Evolutionary conservation across 2,797 vertebrate species (phyloP), one percentile per base, ranked within the genome.

Genomic region (Esox masquinongy): DNA sequence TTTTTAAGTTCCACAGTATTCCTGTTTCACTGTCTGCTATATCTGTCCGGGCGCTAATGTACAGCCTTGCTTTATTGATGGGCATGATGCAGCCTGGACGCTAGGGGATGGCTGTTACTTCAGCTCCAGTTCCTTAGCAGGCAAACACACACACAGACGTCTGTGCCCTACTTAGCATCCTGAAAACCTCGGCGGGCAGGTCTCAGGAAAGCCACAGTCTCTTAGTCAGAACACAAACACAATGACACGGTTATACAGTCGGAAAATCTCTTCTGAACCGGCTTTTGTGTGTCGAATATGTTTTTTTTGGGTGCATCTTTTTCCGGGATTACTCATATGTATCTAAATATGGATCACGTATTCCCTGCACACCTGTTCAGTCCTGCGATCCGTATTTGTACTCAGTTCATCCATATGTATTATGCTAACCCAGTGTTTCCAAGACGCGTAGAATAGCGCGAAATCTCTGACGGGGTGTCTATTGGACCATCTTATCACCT

Each of bases 1-100:
- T 43, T 5, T 61, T 26, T 17, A 24, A 49, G 19, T 26, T 3
- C 17, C 36, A 19, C 11, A n/a, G n/a, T 16, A 29, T 50, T 50
- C 15, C 66, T 71, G 7, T 11, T 12, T 72, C 59, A 49, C 70
- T 9, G 59, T 83, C 70, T 78, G 14, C 51, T n/a, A 53, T 79
- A 16, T 39, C 53, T 19, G 51, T n/a, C 70, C 50, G 6, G 3
- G 68, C 39, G 24, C 68, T 24, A 15, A 31, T 77, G 67, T 92
- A 56, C 53, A 56, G n/a, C 53, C 53, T 3, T 56, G 87, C 85
- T 92, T 93, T 93, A 93, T 93, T 93, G 91, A 93, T 93, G 53
- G 53, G 51, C 43, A 73, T 79, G 50, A 75, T 87, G 84, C 88
- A 82, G 85, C 64, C 49, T 76, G 75, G 88, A 90, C 91, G 88